A percentile compares a stretch with the other conserved stretches of the same genome.
Evolutionary conservation across 2,797 vertebrate genomes (phyloP).

Genomic region (Manis javanica): DNA sequence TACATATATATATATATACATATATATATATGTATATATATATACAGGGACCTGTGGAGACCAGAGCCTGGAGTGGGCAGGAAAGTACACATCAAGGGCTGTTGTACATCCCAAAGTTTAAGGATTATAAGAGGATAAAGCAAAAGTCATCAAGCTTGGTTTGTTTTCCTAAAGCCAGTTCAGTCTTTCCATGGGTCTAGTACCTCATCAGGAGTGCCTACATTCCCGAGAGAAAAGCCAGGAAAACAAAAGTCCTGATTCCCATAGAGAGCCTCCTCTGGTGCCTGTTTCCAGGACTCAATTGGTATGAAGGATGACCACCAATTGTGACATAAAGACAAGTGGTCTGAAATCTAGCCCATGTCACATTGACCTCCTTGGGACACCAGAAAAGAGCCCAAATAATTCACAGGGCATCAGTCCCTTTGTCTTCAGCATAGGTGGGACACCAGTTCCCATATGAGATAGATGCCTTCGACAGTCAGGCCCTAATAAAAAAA

Average conservation of each 20-base stretch:
- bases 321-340: neutral
- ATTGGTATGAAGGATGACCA: neutral
- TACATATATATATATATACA: too few relatives aligned
- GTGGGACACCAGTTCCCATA: conserved; percentile 85
- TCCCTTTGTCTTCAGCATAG: conserved; percentile 59
- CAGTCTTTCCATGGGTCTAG: neutral
- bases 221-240: neutral
- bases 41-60: neutral
- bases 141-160: conserved; percentile 75
- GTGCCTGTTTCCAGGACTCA: conserved; percentile 1
- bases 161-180: neutral
- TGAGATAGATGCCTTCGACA: conserved; percentile 89
- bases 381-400: neutral
- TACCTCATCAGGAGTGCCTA: neutral
- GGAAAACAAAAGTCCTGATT: neutral
- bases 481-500: conserved; percentile 64
- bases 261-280: neutral
- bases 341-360: neutral
- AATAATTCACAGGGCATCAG: conserved; percentile 43
- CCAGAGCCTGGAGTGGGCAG: conserved; percentile 70
- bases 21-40: neutral
- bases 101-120: conserved; percentile 93
- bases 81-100: conserved; percentile 84
- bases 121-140: conserved; percentile 95
- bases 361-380: neutral